Conservation (phyloP, 37 sponge, comb jelly and placozoan species). For the Spongilla lacustris region DNA sequence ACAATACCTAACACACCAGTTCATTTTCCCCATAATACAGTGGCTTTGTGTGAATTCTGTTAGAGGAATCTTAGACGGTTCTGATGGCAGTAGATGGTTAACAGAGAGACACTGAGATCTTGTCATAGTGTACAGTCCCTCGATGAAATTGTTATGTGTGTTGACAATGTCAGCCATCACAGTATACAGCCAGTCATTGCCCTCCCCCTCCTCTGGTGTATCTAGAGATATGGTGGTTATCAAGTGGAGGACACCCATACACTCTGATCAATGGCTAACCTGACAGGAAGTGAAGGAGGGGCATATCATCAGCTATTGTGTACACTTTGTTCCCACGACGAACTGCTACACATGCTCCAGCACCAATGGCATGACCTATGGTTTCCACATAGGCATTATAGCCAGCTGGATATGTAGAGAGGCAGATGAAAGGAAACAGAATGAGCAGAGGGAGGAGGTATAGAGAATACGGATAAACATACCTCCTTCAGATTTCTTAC, state of each 20-base stretch:
- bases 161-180: conserved; percentile 70
- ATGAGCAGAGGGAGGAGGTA: background rate
- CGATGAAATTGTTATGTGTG: conserved; percentile 49
- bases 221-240: conserved; percentile 4
- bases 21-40: conserved; percentile 41
- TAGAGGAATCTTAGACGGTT: conserved; percentile 34
- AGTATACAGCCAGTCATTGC: conserved; percentile 80
- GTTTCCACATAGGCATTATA: conserved; percentile 86
- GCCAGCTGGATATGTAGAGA: conserved; percentile 15
- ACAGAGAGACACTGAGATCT: conserved; percentile 12
- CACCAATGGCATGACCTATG: conserved; percentile 85
- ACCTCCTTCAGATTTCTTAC: background rate
- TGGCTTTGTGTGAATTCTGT: conserved; percentile 23
- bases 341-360: conserved; percentile 78
- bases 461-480: background rate
- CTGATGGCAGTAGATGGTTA: conserved; percentile 48
- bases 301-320: conserved; percentile 70
- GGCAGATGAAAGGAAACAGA: no score
- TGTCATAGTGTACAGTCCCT: conserved; percentile 33
- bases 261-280: conserved; percentile 13
- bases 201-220: conserved; percentile 55
- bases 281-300: conserved; percentile 76
- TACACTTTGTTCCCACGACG: conserved; percentile 67
- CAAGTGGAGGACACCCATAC: no score
- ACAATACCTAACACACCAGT: conserved; percentile 14